These are phyloP conservation scores for Rhinogobio ventralis DNA, from an alignment of 2,797 vertebrate genomes.

Conservation along the genomic window DNA sequence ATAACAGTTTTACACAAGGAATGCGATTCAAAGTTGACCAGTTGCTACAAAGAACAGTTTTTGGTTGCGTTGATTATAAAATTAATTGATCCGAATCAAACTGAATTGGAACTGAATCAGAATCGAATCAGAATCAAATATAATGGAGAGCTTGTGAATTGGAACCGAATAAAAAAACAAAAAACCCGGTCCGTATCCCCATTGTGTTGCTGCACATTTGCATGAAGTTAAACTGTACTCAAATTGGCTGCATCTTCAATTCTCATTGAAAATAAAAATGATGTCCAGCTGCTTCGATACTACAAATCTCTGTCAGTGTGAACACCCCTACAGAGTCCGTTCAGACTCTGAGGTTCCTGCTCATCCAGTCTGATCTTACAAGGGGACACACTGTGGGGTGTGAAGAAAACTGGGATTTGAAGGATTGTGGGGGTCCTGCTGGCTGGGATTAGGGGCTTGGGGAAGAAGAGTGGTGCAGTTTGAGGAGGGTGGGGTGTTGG, in stretches of 20 bases:
- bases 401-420: conserved; percentile 16
- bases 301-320: conserved; percentile 14
- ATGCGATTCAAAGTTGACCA: background rate
- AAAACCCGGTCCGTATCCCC: background rate
- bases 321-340: background rate
- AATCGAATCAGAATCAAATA: background rate
- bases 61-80: background rate
- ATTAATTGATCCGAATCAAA: background rate
- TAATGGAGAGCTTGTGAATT: background rate
- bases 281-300: background rate
- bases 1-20: background rate
- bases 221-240: background rate
- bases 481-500: conserved; percentile 62
- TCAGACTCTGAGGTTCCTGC: background rate
- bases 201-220: background rate
- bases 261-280: background rate
- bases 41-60: background rate
- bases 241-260: background rate
- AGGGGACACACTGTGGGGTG: conserved; percentile 15
- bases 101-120: background rate
- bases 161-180: too few species aligned
- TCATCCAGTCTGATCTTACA: background rate
- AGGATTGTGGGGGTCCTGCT: conserved; percentile 15
- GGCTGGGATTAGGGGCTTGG: conserved; percentile 40
- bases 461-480: conserved; percentile 29